phyloP scores from a whole-genome alignment of 2,113 vertebrate species.

The Heterotilapia buettikoferi region DNA sequence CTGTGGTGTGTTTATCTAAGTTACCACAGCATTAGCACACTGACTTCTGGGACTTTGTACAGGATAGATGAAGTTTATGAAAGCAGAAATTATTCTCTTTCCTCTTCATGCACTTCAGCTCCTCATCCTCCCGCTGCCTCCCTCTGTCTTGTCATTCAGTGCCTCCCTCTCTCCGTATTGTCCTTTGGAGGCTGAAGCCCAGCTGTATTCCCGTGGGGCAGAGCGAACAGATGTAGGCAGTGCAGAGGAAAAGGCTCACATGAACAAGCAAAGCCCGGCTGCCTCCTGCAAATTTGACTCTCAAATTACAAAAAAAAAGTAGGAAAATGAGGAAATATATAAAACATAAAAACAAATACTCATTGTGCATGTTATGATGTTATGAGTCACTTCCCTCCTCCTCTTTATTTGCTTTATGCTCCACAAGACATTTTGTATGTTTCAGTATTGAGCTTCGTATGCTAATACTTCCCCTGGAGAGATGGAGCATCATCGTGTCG shows the following conservation, averaged over 20 bases:
- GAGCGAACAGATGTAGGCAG: constrained; percentile 59
- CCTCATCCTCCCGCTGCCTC: background rate
- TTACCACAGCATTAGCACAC: background rate
- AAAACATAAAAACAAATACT: background rate
- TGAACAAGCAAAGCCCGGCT: constrained; percentile 7
- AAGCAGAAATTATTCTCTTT: constrained; percentile 44
- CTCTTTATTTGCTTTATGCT: background rate
- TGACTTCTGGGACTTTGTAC: constrained; percentile 23
- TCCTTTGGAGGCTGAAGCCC: constrained; percentile 59
- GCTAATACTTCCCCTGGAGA: background rate
- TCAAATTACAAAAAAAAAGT: background rate
- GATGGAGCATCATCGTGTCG: background rate
- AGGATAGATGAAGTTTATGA: constrained; percentile 41
- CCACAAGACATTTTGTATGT: background rate
- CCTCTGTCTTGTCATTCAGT: background rate
- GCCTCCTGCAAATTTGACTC: constrained; percentile 30
- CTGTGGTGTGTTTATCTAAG: background rate
- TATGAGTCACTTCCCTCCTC: constrained; percentile 8
- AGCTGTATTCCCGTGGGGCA: constrained; percentile 69
- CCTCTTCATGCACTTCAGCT: background rate
- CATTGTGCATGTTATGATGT: background rate
- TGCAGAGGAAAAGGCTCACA: constrained; percentile 39
- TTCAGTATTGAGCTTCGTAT: constrained; percentile 1
- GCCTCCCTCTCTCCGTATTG: constrained; percentile 35
- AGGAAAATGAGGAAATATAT: background rate